A percentile compares a stretch with the other conserved stretches of the same genome.
Conservation (phyloP, 2,797 vertebrate genomes). For the Sebastes flavidus region DNA sequence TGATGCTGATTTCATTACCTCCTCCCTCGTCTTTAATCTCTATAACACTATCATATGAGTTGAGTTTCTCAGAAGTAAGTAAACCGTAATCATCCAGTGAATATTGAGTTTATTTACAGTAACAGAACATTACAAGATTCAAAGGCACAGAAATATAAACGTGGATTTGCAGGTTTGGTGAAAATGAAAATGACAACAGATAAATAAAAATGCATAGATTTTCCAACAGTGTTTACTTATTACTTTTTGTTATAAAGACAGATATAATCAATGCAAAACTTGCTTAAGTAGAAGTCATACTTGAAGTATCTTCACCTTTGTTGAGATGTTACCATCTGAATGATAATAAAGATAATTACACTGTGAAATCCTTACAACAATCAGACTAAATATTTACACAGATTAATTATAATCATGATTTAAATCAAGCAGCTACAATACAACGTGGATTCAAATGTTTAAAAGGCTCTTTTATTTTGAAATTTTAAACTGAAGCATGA, state of each 20-base stretch:
- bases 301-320: not conserved
- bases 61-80: not conserved
- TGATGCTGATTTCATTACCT: not conserved
- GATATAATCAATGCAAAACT: not conserved
- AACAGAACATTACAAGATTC: slow-evolving; percentile 9
- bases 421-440: not conserved
- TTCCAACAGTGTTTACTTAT: not conserved
- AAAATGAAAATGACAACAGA: not conserved
- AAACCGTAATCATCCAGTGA: slow-evolving; percentile 9
- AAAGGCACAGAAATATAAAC: not conserved
- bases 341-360: not conserved
- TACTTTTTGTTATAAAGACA: not conserved
- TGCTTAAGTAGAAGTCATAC: not conserved
- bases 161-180: not conserved
- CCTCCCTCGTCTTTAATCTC: not conserved
- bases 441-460: not conserved
- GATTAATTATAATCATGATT: not conserved
- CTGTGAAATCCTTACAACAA: not conserved
- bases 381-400: slow-evolving; percentile 1
- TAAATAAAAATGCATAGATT: not conserved
- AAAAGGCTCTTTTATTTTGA: not conserved
- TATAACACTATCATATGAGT: not conserved
- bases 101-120: slow-evolving; percentile 54
- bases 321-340: not conserved
- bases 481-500: not conserved